Base-by-base conservation (phyloP, 1,140 invertebrate genomes). In the Apocrypta bakeri region DNA sequence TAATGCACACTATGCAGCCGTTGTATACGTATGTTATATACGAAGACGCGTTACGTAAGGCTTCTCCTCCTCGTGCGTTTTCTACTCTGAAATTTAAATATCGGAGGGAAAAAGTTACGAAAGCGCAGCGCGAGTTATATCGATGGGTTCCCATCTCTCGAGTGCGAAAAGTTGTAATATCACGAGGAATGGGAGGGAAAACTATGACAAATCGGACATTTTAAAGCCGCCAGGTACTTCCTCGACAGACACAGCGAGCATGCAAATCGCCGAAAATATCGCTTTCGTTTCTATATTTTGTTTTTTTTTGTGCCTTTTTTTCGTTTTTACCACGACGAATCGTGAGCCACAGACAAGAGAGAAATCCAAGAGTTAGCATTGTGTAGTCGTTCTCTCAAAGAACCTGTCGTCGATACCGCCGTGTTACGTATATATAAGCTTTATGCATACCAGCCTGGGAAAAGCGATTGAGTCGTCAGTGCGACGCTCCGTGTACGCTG, bases 401-500 rank as follows among this genome's bases (percentile, higher is more conserved):
- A 66, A 66, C 64, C 64, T 66, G 64, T 66, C 64, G 64, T n/a
- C n/a, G n/a, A n/a, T n/a, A n/a, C 63, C 63, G 21, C 64, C 25
- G 64, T 12, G 64, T 66, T 66, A 66, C 64, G 64, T 66, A 56
- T 56, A 21, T n/a, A n/a, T n/a, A 7, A 14, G 14, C 21, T 17
- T 7, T 42, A 42, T 42, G 12, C 12, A 21, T 11, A 0, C 1
- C 12, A 21, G 71, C 71, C 71, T 42, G 69, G 71, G 71, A 25
- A 56, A 25, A 48, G 33, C 37, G 33, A 73, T 73, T 73, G 71
- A 73, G 71, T 48, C 25, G 71, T 73, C 71, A 73, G n/a, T n/a
- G n/a, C n/a, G n/a, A n/a, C n/a, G n/a, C n/a, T 11, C 25, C 24
- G 29, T 11, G 9, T 1, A 4, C 37, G n/a, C 21, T 37, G 33